Evolutionary conservation across 2,888 invertebrate genomes (phyloP), one percentile per base, ranked within the genome.

Genomic region (Lucinisca nassula): DNA sequence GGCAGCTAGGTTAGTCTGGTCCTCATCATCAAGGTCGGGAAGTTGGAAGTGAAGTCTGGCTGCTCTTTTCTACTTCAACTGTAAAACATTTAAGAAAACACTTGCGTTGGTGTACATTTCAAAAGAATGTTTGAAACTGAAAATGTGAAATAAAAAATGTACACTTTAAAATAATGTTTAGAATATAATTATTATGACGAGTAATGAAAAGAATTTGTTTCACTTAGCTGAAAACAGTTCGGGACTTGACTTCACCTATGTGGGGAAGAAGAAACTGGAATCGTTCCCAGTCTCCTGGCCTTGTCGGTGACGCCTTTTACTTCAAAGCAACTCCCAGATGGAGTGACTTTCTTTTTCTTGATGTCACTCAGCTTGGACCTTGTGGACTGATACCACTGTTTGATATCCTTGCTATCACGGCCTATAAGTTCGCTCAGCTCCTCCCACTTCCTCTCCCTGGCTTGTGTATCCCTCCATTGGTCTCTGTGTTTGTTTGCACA

Each of bases 1-100:
- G 73, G 40, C 73, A 73, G 37, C 73, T 73, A 30, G 38, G 73
- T 73, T 73, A 73, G 70, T 70, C 70, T 70, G 70, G 70, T 35
- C 70, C 70, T 70, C 70, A 35, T 70, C 70, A 14, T 70, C 30
- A 70, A 70, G 70, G 70, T 70, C 70, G 10, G 70, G 70, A 70
- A 70, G 70, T 70, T 70, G 70, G 73, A 73, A 35, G 73, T 73
- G 38, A 73, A 73, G 73, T 73, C 73, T 73, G 73, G 73, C 73
- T 73, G 73, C 73, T 37, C 73, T 73, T 73, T 73, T 73, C 73
- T 73, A 38, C 73, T 73, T 73, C 21, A 73, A 35, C 73, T 73
- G 73, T 73, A 73, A 73, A 73, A 73, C 73, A 73, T 73, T 73
- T 38, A 73, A 73, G 73, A 73, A 37, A 73, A 73, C 37, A 38